A percentile compares a stretch with the other conserved stretches of the same genome.
phyloP scores from a whole-genome alignment of 2,113 vertebrate species.

The Pseudorectes ferrugineus region DNA sequence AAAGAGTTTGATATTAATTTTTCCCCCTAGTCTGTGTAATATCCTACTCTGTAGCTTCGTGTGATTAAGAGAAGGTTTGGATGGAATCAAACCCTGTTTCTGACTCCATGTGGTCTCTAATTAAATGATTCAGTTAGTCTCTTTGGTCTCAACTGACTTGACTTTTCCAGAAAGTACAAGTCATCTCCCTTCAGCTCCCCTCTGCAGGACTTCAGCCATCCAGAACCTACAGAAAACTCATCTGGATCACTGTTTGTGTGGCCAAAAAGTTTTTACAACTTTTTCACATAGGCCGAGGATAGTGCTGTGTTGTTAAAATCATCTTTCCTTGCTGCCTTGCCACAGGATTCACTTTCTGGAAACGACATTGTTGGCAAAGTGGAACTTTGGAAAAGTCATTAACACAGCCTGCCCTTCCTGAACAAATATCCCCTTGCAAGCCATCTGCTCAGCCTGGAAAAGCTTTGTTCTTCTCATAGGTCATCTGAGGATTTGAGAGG shows the following conservation, averaged over 20 bases:
- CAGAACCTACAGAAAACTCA: background rate
- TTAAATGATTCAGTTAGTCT: background rate
- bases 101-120: background rate
- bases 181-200: background rate
- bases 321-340: background rate
- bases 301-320: background rate
- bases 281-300: background rate
- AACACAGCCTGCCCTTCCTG: conserved; percentile 17
- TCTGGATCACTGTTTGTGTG: background rate
- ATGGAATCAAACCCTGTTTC: background rate
- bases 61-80: background rate
- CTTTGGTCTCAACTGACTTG: background rate
- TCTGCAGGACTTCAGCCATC: background rate
- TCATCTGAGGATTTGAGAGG: background rate
- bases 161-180: background rate
- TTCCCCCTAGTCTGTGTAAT: background rate
- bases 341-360: background rate
- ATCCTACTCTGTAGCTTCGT: background rate
- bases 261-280: background rate
- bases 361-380: background rate
- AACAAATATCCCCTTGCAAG: conserved; percentile 2
- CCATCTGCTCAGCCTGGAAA: conserved; percentile 16
- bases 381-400: conserved; percentile 35
- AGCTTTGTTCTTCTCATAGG: background rate
- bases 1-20: background rate